Evolutionary conservation across 1,140 invertebrate species (phyloP), one percentile per base, ranked within the genome.

Genomic region (Caenorhabditis inopinata): DNA sequence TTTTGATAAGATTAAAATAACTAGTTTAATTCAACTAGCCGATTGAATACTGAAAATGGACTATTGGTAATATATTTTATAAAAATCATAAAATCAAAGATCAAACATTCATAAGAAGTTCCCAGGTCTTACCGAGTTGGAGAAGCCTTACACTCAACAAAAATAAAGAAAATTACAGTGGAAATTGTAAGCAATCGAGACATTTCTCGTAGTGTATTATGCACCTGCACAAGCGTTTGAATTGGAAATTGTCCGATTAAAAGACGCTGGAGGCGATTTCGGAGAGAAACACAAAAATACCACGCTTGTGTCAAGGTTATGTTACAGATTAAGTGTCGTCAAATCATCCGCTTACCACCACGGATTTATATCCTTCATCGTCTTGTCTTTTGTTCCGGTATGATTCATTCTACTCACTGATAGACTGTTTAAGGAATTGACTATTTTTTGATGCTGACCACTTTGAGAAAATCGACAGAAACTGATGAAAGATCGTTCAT

Each of bases 291-390:
- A 68, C 35, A 35, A 68, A 42, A 68, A 68, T 42, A 68, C 32
- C 35, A 68, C 58, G 58, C 58, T 68, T 42, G 58, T 68, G 58
- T 68, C 58, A 68, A 68, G 58, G 58, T 68, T 68, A 68, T 68
- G 58, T 68, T 68, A 68, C 58, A 68, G 58, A 68, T 68, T 68
- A 68, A 68, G 58, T 68, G 32, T 38, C 58, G 16, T 18, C 58
- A 68, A 68, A 32, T 68, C 58, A 68, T 68, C 58, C 58, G 58
- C 58, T 68, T 68, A 68, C 58, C 58, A 68, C 38, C 58, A 38
- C 58, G 58, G 58, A 68, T 68, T 68, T 68, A 68, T 68, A 68
- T 68, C 58, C 35, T 68, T 68, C 58, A 68, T 68, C 58, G 32
- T 42, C 32, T 68, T 68, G 58, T 68, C 58, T 32, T 68, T 25